Evolutionary conservation across 53 echinoderm and acorn worm genomes (phyloP).

Genomic region (Luidia sarsii): DNA sequence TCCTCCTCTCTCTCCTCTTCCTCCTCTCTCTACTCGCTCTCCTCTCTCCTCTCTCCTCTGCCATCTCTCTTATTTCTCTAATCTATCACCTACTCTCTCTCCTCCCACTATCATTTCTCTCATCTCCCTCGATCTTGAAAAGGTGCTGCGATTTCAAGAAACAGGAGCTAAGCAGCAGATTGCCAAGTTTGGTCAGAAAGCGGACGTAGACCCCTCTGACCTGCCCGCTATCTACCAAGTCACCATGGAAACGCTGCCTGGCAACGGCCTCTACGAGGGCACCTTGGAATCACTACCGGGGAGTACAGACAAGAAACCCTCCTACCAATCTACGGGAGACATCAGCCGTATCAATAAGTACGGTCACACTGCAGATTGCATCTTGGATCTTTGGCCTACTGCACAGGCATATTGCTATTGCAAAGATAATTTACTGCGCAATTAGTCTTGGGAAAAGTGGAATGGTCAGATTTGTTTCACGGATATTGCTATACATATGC

Average conservation of each 20-base stretch:
- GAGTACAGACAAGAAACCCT: not conserved
- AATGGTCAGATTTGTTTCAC: too few relatives aligned
- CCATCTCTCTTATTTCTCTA: too few relatives aligned
- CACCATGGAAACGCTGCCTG: conserved; percentile 65
- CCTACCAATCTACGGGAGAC: conserved; percentile 1
- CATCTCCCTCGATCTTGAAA: not conserved
- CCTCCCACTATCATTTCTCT: too few relatives aligned
- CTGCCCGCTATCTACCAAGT: conserved; percentile 50
- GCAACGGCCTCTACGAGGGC: conserved; percentile 61
- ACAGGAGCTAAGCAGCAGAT: conserved; percentile 28
- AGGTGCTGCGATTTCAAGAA: conserved; percentile 53
- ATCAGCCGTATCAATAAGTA: conserved; percentile 70
- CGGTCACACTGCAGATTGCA: conserved; percentile 51
- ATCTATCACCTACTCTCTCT: too few relatives aligned
- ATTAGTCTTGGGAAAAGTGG: too few relatives aligned
- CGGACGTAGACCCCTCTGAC: conserved; percentile 40
- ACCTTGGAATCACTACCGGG: conserved; percentile 36
- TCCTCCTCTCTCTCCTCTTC: too few relatives aligned
- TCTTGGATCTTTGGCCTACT: conserved; percentile 25
- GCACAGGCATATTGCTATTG: conserved; percentile 53
- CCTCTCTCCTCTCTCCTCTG: too few relatives aligned
- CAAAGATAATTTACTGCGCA: not conserved
- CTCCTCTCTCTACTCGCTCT: too few relatives aligned
- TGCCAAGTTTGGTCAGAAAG: conserved; percentile 27
- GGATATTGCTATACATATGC: too few relatives aligned